Evolutionary conservation across 2,797 vertebrate genomes (phyloP), one percentile per base, ranked within the genome.

Genomic region (Halcyon chelicuti): DNA sequence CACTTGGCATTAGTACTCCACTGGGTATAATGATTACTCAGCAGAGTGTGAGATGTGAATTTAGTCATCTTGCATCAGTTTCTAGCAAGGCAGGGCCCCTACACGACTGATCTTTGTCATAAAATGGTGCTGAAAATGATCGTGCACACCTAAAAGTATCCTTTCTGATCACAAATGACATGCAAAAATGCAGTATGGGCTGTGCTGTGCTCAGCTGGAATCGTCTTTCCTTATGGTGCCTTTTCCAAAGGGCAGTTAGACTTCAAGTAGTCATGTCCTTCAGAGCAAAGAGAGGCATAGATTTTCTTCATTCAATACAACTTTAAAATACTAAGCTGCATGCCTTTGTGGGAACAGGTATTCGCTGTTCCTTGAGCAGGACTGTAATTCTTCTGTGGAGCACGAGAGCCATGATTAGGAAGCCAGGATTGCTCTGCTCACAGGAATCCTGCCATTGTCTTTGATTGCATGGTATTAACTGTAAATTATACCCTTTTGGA

Each of bases 401-500:
- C 75, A 55, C 31, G 86, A 97, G 96, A 95, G 93, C 94, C 96
- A 91, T 93, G 96, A 97, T 97, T 94, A 96, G 94, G 92, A 96
- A 98, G 97, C 96, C 93, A 88, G 96, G 91, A 95, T 96, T 96
- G 95, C 96, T 96, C 92, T 39, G 88, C 81, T 97, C 94, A 60
- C 93, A 92, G 96, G 94, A 96, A 70, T 98, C 95, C 94, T 97
- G 93, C 97, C 96, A 96, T 97, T 97, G 98, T 98, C 97, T 97
- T 96, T 98, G 98, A 98, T 98, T 98, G 97, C 95, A 97, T 94
- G 93, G 97, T 98, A 97, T 98, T 98, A 98, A 96, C 94, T 26
- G 86, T 97, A 98, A 98, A 98, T 98, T 98, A 98, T 90, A 98
- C 95, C 96, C 96, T 98, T 98, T 96, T 94, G 96, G 96, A 98